These are phyloP conservation scores for Thysanoteuthis rhombus DNA, from an alignment of 2,888 invertebrate genomes.

Conservation along the genomic window DNA sequence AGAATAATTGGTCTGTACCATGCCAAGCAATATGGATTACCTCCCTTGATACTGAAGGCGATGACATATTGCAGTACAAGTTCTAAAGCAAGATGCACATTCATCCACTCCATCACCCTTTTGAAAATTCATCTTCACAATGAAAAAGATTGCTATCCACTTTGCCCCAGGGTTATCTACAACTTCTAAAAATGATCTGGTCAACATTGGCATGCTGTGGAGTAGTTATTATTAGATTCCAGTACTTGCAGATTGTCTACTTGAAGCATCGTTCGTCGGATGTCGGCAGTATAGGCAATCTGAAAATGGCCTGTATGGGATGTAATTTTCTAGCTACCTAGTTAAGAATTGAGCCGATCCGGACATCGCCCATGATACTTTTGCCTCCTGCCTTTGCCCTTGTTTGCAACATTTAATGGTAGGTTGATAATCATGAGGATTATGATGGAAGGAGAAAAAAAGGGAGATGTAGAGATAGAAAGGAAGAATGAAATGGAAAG, in stretches of 20 bases:
- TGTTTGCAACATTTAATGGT: not conserved
- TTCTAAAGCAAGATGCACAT: not conserved
- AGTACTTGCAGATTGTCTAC: not conserved
- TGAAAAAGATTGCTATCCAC: not conserved
- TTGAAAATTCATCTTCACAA: conserved; percentile 12
- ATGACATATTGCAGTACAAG: not conserved
- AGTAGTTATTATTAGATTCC: not conserved
- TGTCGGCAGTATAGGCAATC: not conserved
- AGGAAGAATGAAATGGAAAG: not conserved
- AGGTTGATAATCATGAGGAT: too few relatives aligned
- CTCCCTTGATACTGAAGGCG: conserved; percentile 12
- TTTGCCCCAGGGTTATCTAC: not conserved
- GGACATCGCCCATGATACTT: not conserved
- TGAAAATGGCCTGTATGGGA: not conserved
- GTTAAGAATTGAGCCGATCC: not conserved
- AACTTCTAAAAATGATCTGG: not conserved
- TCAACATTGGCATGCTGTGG: not conserved
- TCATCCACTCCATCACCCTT: not conserved
- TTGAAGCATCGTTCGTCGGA: not conserved
- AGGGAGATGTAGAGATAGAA: too few relatives aligned
- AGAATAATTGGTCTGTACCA: not conserved
- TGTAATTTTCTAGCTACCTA: not conserved
- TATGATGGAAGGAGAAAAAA: too few relatives aligned
- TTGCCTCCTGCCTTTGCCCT: not conserved
- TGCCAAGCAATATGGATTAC: not conserved